Evolutionary conservation across 2,888 invertebrate genomes (phyloP).

Genomic region (Margaritifera margaritifera): DNA sequence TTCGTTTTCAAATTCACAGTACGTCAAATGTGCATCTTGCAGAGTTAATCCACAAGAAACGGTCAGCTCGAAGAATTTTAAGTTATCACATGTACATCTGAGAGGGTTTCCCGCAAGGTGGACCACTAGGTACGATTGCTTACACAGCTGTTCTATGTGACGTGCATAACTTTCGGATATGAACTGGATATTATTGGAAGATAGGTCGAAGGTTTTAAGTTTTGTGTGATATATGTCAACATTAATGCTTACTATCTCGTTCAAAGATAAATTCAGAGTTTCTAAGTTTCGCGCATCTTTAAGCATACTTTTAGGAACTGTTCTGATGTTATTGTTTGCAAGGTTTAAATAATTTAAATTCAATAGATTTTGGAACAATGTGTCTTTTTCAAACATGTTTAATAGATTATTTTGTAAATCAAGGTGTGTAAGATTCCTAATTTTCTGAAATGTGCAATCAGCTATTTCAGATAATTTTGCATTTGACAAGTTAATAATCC

Average conservation of each 20-base stretch:
- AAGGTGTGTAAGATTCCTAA: too few species aligned
- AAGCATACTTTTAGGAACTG: background rate
- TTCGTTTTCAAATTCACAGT: too few species aligned
- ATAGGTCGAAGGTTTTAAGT: background rate
- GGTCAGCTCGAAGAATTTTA: background rate
- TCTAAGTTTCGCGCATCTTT: background rate
- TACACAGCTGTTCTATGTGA: background rate
- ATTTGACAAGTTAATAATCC: too few species aligned
- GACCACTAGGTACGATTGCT: background rate
- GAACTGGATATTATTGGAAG: background rate
- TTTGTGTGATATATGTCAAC: conserved; percentile 3
- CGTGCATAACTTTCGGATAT: background rate
- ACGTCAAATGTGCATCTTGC: too few species aligned
- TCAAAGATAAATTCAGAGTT: background rate
- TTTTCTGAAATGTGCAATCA: too few species aligned
- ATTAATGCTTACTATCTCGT: background rate
- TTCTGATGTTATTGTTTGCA: background rate
- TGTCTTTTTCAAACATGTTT: too few species aligned
- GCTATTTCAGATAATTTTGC: too few species aligned
- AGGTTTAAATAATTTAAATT: conserved; percentile 1
- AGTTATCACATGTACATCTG: background rate
- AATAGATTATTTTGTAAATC: too few species aligned
- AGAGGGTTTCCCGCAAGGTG: background rate
- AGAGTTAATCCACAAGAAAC: too few species aligned
- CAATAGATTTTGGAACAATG: background rate